Evolutionary conservation across 2,797 vertebrate species (phyloP).

Genomic region (Microctenopoma lineatum): DNA sequence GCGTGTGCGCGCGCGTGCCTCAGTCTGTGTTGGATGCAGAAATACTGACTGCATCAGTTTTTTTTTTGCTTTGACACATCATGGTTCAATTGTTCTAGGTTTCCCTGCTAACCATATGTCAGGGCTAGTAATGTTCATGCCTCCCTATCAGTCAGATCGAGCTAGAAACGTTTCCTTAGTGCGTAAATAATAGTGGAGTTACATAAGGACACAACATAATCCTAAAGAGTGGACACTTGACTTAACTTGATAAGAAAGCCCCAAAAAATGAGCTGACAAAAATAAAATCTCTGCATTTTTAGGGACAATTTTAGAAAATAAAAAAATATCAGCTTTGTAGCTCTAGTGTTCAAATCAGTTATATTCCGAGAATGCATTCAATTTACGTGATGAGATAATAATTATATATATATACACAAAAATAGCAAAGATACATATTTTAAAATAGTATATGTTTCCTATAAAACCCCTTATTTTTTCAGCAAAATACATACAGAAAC

Average conservation of each 20-base stretch:
- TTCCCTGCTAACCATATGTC: conserved; percentile 85
- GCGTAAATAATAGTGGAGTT: conserved; percentile 29
- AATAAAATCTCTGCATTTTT: background rate
- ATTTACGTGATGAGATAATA: background rate
- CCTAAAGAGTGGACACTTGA: background rate
- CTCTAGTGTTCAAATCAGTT: background rate
- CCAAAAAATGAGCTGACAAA: background rate
- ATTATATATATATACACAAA: too few species aligned
- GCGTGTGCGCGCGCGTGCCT: conserved; percentile 37
- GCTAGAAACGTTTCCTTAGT: conserved; percentile 30
- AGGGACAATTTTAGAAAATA: background rate
- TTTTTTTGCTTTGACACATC: conserved; percentile 66
- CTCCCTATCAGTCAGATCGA: conserved; percentile 70
- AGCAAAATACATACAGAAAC: background rate
- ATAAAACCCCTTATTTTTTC: background rate
- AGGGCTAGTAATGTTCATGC: conserved; percentile 80
- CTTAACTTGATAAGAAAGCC: background rate
- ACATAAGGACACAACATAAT: conserved; percentile 12
- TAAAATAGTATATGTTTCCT: too few species aligned
- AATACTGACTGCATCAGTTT: conserved; percentile 56
- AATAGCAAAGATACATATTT: too few species aligned
- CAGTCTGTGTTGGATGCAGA: conserved; percentile 61
- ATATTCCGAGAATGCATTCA: background rate
- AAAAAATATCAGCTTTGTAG: conserved; percentile 1
- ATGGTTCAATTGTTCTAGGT: conserved; percentile 81